Evolutionary conservation across 1,140 invertebrate genomes (phyloP), one percentile per base, ranked within the genome.

Genomic region (Copidosoma floridanum): DNA sequence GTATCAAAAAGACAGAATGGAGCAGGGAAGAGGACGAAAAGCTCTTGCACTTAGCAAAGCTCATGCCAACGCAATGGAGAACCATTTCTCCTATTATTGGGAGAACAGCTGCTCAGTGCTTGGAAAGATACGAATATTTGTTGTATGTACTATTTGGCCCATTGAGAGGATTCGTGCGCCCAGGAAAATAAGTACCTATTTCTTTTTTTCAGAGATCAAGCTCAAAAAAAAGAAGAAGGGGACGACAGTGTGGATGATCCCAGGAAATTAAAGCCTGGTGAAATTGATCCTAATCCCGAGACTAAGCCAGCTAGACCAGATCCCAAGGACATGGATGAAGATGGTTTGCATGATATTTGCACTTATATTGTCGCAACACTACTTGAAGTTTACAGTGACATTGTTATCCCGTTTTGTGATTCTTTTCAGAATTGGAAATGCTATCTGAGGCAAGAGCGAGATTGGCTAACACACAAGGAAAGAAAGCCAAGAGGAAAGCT

Each of bases 1-100:
- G 95, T 74, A 99, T 99, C 65, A 99, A 99, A 76, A 99, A 99
- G 79, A 99, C 98, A 2, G 98, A 99, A 86, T 99, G 98, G 98
- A 98, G 95, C 43, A 84, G 95, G 61, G 98, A 99, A 76, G 98
- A 99, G 79, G 98, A 99, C 76, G 98, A 99, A 75, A 99, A 99
- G 76, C 79, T 99, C 2, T 81, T 99, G 5, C 97, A 99, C 82
- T 81, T 99, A 73, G 97, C 97, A 29, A 99, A 99, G 80, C 81
- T 99, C 38, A 99, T 99, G 97, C 98, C 98, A 0, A 99, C 97
- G 0, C 98, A 99, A 75, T 99, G 98, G 98, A 84, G 98, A 70
- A 99, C 98, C 0, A 99, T 99, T 69, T 97, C 98, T 3, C 96
- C 96, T 0, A 98, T 99, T 63, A 96, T 99, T 73, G 98, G 98